Evolutionary conservation across 2,113 vertebrate species (phyloP).

Genomic region (Myanophis thanlyinensis): DNA sequence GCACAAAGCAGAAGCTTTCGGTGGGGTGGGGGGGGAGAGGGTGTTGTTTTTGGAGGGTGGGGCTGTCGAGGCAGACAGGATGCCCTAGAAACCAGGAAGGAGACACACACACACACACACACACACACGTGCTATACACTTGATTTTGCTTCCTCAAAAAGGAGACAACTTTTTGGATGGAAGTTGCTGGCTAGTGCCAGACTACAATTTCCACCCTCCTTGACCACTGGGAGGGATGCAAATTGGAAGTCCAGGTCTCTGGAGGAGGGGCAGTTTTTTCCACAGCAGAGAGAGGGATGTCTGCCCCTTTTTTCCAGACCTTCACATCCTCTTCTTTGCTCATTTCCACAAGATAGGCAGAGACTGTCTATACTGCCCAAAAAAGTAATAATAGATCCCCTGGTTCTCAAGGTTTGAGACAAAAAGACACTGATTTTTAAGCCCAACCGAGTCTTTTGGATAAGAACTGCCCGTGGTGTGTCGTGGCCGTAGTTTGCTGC

Average conservation of each 20-base stretch:
- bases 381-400: no score
- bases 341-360: no score
- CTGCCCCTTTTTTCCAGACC: no score
- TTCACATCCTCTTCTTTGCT: no score
- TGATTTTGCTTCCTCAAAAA: background rate
- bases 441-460: no score
- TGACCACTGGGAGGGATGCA: background rate
- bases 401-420: no score
- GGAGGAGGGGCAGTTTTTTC: background rate
- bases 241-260: background rate
- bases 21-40: background rate
- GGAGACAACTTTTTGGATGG: background rate
- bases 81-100: slow-evolving; percentile 20
- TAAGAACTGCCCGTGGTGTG: no score
- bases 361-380: no score
- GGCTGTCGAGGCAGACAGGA: background rate
- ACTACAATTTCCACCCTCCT: background rate
- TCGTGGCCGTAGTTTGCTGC: background rate
- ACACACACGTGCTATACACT: background rate
- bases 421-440: no score
- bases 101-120: no score
- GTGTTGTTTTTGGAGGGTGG: background rate
- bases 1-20: slow-evolving; percentile 31
- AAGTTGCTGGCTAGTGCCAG: background rate
- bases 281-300: no score